Percentiles rank a stretch among this genome's conserved stretches.
phyloP scores from a whole-genome alignment of 2,888 invertebrate species.

The Conomelus anceps region DNA sequence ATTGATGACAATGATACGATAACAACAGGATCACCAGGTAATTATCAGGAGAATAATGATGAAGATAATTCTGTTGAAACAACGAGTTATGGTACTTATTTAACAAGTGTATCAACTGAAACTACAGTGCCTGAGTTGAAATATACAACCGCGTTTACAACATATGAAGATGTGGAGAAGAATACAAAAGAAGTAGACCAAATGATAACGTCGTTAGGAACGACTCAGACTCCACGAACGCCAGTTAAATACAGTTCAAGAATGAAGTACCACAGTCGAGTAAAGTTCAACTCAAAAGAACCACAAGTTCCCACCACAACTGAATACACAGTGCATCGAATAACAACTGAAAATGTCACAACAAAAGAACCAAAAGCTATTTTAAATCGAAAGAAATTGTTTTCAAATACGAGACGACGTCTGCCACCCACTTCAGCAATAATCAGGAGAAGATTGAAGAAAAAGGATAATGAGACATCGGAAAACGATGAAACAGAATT shows the following conservation, averaged over 20 bases:
- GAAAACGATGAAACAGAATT: conserved; percentile 7
- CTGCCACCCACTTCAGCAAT: conserved; percentile 35
- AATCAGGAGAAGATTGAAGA: conserved; percentile 31
- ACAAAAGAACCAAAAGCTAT: not conserved
- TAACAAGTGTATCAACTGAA: not conserved
- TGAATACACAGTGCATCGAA: conserved; percentile 3
- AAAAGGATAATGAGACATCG: conserved; percentile 14
- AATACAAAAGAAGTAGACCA: not conserved
- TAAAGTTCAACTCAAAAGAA: not conserved
- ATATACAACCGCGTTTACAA: not conserved
- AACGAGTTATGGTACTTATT: not conserved
- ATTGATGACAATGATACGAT: not conserved
- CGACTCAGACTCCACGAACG: not conserved
- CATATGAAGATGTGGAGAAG: not conserved
- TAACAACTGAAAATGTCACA: conserved; percentile 16
- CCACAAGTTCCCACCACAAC: not conserved
- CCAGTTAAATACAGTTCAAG: not conserved
- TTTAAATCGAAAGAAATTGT: conserved; percentile 30
- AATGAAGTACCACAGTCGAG: not conserved
- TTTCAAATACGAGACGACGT: conserved; percentile 29
- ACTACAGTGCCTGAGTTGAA: not conserved
- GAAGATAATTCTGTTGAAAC: not conserved
- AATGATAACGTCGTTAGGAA: conserved; percentile 10
- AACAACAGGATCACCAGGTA: not conserved
- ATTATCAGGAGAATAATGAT: no score